A percentile compares a stretch with the other conserved stretches of the same genome.
Evolutionary conservation across 2,797 vertebrate species (phyloP).

Genomic region (Arrhamphus sclerolepis): DNA sequence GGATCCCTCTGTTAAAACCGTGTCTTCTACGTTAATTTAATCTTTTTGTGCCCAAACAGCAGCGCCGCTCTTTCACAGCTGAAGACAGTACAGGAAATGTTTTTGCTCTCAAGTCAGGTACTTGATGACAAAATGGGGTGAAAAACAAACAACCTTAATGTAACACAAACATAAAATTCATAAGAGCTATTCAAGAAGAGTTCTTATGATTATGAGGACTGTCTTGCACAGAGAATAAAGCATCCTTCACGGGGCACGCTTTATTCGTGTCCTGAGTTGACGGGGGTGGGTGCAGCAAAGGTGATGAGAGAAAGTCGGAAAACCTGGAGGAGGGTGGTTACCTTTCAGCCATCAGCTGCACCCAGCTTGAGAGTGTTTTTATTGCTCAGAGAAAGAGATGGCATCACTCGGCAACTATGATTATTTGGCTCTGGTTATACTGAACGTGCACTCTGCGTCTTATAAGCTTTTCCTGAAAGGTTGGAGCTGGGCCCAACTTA

Average conservation of each 20-base stretch:
- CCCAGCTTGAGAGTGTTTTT: conserved; percentile 45
- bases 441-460: conserved; percentile 31
- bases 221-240: conserved; percentile 5
- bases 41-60: conserved; percentile 18
- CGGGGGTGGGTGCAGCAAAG: conserved; percentile 13
- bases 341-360: conserved; percentile 48
- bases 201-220: not conserved
- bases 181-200: not conserved
- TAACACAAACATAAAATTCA: no score
- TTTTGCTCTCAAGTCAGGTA: conserved; percentile 13
- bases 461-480: conserved; percentile 42
- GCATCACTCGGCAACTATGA: conserved; percentile 75
- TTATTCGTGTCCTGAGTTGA: not conserved
- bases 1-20: not conserved
- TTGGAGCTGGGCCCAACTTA: conserved; percentile 45
- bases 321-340: conserved; percentile 45
- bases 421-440: conserved; percentile 57
- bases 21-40: conserved; percentile 16
- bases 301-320: conserved; percentile 42
- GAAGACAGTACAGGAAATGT: no score
- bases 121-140: conserved; percentile 22
- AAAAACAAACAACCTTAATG: no score
- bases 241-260: not conserved
- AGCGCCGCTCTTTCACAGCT: conserved; percentile 22
- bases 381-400: conserved; percentile 59